These are phyloP conservation scores for Nycticebus coucang DNA, from an alignment of 2,113 vertebrate genomes.

Conservation along the genomic window DNA sequence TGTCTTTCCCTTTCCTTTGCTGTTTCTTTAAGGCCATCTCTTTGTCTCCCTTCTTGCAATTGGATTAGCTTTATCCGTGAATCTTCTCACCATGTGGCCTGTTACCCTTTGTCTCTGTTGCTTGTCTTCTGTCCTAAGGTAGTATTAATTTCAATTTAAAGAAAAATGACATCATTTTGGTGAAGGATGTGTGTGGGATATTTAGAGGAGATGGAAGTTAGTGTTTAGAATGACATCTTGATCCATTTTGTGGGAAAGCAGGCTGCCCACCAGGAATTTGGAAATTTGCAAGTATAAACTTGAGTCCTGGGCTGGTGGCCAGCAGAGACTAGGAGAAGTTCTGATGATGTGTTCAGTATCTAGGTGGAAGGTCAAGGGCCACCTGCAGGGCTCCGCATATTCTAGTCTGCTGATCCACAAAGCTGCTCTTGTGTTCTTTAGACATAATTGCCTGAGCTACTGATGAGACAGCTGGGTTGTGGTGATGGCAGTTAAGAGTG, in stretches of 20 bases:
- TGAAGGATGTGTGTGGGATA: slow-evolving; percentile 53
- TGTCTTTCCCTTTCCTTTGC: neutral
- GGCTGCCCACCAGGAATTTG: slow-evolving; percentile 74
- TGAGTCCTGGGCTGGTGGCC: slow-evolving; percentile 78
- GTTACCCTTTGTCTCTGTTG: slow-evolving; percentile 16
- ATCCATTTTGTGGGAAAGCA: slow-evolving; percentile 72
- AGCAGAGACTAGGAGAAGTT: slow-evolving; percentile 77
- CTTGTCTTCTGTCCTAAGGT: slow-evolving; percentile 45
- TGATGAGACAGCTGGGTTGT: slow-evolving; percentile 76
- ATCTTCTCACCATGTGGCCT: neutral
- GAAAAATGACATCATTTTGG: slow-evolving; percentile 44
- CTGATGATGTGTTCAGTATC: slow-evolving; percentile 79
- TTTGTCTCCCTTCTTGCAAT: neutral
- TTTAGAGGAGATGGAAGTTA: slow-evolving; percentile 39
- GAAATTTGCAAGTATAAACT: slow-evolving; percentile 82
- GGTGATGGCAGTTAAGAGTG: slow-evolving; percentile 77
- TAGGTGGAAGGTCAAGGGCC: slow-evolving; percentile 80
- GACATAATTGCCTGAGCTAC: slow-evolving; percentile 75
- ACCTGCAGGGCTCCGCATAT: slow-evolving; percentile 69
- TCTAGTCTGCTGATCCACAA: slow-evolving; percentile 78
- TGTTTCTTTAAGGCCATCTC: neutral
- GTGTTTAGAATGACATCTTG: slow-evolving; percentile 74
- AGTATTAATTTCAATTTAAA: slow-evolving; percentile 41
- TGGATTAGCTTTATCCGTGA: neutral
- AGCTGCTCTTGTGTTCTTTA: slow-evolving; percentile 76